Base-by-base conservation (phyloP, 2,113 vertebrate genomes). In the Daphoenositta chrysoptera region DNA sequence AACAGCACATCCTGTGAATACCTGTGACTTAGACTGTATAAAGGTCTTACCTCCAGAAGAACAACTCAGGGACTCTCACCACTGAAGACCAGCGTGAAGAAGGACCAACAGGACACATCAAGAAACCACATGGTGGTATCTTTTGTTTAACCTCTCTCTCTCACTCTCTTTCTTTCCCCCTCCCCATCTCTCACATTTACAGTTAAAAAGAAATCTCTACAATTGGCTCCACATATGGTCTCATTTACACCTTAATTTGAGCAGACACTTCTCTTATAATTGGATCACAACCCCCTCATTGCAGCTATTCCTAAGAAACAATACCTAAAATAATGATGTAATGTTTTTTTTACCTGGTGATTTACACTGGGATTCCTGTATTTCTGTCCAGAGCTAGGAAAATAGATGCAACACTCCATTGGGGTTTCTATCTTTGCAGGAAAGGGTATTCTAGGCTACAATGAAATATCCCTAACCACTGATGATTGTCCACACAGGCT, bases 121-220 rank as follows among this genome's bases (percentile, higher is more conserved):
- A 26, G 35, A 76, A 85, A 42, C 20, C 44, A 24, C 0, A 0
- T 9, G 11, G 8, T 50, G 20, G 31, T 42, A 21, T 42, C 10
- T 42, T 48, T 24, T 30, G 3, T 31, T 66, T 31, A 66, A 35
- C 35, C 4, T 12, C 31, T 35, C n/a, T 39, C 24, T 35, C 37
- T 13, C 56, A 31, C 26, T 13, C 15, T 47, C 15, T n/a, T 33
- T 40, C 35, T 35, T 35, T 5, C 20, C 5, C 4, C 5, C 30
- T 66, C 28, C 35, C 47, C 50, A 9, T 30, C 23, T 13, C 30
- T 40, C 31, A 50, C 10, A 50, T 48, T 26, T 31, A 42, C 13
- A 42, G 26, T 31, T 57, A 45, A 9, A 48, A 39, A 68, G 47
- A 57, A 35, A 35, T 20, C 35, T 57, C 42, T 26, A 2, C 30